Base-by-base conservation (phyloP, 2,113 vertebrate species). In the Melanotaenia duboulayi region DNA sequence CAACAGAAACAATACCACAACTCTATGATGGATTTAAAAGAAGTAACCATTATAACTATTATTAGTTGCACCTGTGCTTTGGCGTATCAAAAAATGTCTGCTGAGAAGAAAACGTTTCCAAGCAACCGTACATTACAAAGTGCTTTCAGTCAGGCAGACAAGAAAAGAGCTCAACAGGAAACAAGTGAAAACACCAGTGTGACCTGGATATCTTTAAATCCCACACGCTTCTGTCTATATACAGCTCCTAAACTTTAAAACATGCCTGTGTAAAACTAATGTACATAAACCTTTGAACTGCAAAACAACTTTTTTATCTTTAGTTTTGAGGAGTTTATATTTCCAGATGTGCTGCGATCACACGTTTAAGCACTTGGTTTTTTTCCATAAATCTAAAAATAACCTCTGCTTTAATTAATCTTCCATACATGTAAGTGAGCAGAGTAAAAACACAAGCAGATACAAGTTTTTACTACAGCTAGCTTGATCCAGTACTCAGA, bases 401-500 rank as follows among this genome's bases (percentile, higher is more conserved):
- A 63, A 32, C 19, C 44, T 63, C 17, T n/a, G 17, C 42, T 62
- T 48, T 62, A 62, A 62, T 20, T 32, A 17, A 48, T 32, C 17
- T 32, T 44, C 28, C 25, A 51, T 44, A 20, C 24, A 23, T 14
- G 9, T 22, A 75, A 12, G 4, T 25, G 25, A 61, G 49, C 12
- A 58, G 49, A 64, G 48, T 3, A 3, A 55, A 44, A 51, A 57
- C 2, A 55, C 16, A 19, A 35, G 32, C 51, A 14, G 54, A 74
- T 37, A 22, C 46, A 81, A n/a, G 42, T 67, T 69, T 65, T 73
- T 61, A 58, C 68, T 23, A 13, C 68, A 40, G 23, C 62, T 4
- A 46, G 20, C 65, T 32, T 17, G n/a, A 44, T 37, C 64, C 17
- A 11, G 16, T 24, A 40, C 73, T 82, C n/a, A 17, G 67, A 24